These are phyloP conservation scores for Teleopsis dalmanni DNA, from an alignment of 1,140 invertebrate species.

Conservation along the genomic window DNA sequence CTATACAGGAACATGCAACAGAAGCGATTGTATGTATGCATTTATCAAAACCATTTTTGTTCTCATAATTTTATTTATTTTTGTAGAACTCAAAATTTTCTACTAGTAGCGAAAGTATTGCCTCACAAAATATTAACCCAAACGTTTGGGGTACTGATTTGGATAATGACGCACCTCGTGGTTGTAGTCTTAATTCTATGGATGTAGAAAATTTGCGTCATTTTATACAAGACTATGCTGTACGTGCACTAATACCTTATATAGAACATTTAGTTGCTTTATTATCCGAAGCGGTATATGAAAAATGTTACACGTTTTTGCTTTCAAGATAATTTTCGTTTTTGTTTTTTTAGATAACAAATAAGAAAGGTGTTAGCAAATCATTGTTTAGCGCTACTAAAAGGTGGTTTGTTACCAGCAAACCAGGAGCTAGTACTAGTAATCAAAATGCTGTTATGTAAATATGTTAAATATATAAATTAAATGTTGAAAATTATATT, in stretches of 20 bases:
- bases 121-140: conserved; percentile 47
- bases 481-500: conserved; percentile 1
- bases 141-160: conserved; percentile 48
- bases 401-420: conserved; percentile 87
- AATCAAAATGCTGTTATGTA: conserved; percentile 75
- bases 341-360: conserved; percentile 52
- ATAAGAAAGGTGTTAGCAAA: conserved; percentile 85
- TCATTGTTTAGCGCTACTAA: conserved; percentile 89
- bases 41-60: neutral
- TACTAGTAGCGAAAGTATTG: conserved; percentile 51
- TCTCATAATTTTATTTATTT: conserved; percentile 1
- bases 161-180: conserved; percentile 55
- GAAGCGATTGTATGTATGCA: conserved; percentile 29
- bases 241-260: conserved; percentile 80
- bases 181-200: conserved; percentile 64
- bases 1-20: conserved; percentile 43
- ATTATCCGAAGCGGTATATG: conserved; percentile 71
- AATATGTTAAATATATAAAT: conserved; percentile 27
- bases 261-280: conserved; percentile 78
- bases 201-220: conserved; percentile 79
- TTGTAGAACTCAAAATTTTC: conserved; percentile 37
- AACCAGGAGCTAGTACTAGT: conserved; percentile 62
- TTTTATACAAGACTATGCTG: conserved; percentile 81
- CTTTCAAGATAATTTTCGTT: neutral
- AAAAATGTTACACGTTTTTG: neutral